phyloP scores from a whole-genome alignment of 2,113 vertebrate species.

The Orthonyx spaldingii region DNA sequence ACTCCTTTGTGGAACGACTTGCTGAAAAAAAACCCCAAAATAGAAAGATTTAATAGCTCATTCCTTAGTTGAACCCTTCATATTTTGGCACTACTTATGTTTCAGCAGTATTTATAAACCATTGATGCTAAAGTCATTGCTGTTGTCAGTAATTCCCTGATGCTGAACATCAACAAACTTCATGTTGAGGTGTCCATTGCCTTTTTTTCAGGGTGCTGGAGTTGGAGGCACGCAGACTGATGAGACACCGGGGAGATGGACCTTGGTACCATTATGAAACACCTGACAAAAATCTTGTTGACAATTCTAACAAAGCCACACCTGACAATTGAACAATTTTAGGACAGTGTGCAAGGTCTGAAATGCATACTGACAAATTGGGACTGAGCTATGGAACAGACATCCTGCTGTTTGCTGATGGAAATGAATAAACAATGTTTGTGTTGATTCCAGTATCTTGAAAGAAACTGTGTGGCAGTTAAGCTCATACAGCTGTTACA shows the following conservation, averaged over 20 bases:
- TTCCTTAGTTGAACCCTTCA: neutral
- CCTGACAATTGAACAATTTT: constrained; percentile 81
- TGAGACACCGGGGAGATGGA: constrained; percentile 87
- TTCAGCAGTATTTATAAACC: neutral
- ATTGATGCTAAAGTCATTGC: neutral
- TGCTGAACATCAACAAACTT: neutral
- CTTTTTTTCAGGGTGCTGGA: constrained; percentile 71
- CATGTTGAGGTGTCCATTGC: neutral
- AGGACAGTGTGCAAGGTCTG: neutral
- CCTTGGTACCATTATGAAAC: constrained; percentile 84
- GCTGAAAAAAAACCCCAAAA: neutral
- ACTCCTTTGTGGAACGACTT: neutral
- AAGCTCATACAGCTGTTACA: neutral
- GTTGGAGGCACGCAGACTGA: constrained; percentile 78
- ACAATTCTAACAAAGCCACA: constrained; percentile 76
- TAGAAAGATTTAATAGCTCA: neutral
- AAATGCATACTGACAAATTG: neutral
- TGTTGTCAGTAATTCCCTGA: neutral
- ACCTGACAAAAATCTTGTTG: constrained; percentile 75
- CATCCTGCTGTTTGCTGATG: constrained; percentile 12
- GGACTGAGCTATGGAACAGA: constrained; percentile 61
- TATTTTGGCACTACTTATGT: neutral
- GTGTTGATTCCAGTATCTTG: neutral
- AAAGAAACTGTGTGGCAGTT: neutral
- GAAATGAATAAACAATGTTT: constrained; percentile 63